A percentile compares a stretch with the other conserved stretches of the same genome.
phyloP scores from a whole-genome alignment of 2,113 vertebrate species.

The Gymnobelideus leadbeateri region DNA sequence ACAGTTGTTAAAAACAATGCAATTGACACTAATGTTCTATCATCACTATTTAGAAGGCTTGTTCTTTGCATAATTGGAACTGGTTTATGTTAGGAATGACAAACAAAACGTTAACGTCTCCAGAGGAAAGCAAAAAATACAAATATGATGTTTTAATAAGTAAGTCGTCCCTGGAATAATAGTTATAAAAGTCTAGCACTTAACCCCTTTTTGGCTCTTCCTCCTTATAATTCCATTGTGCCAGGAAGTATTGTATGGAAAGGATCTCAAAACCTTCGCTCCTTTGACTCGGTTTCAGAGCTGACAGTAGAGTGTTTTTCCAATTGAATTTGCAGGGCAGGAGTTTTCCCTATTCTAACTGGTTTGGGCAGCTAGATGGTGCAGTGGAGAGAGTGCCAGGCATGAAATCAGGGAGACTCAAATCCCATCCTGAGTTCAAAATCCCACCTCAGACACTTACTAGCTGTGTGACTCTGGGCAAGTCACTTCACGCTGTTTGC shows the following conservation, averaged over 20 bases:
- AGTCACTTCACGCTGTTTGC: not conserved
- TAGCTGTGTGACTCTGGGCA: not conserved
- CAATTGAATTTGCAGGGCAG: not conserved
- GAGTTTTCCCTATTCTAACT: not conserved
- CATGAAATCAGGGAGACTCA: too few relatives aligned
- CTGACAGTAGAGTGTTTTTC: slow-evolving; percentile 12
- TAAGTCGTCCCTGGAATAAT: slow-evolving; percentile 38
- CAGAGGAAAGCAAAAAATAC: slow-evolving; percentile 64
- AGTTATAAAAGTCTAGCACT: slow-evolving; percentile 45
- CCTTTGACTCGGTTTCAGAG: slow-evolving; percentile 12
- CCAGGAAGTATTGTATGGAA: not conserved
- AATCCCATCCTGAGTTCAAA: not conserved
- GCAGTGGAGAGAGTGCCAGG: not conserved
- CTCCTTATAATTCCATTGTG: not conserved
- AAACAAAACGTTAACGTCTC: slow-evolving; percentile 70
- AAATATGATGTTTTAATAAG: slow-evolving; percentile 57
- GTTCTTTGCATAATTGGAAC: slow-evolving; percentile 82
- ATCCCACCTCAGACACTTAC: not conserved
- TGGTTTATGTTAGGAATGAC: slow-evolving; percentile 80
- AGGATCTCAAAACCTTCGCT: not conserved
- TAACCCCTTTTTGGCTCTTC: slow-evolving; percentile 25
- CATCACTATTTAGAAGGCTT: slow-evolving; percentile 85
- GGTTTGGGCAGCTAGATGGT: not conserved
- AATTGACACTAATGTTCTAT: slow-evolving; percentile 86
- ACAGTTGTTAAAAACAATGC: slow-evolving; percentile 85